Percentiles rank a stretch among this genome's conserved stretches.
Conservation (phyloP, 2,888 invertebrate species). For the Cosmorhoe ocellata region DNA sequence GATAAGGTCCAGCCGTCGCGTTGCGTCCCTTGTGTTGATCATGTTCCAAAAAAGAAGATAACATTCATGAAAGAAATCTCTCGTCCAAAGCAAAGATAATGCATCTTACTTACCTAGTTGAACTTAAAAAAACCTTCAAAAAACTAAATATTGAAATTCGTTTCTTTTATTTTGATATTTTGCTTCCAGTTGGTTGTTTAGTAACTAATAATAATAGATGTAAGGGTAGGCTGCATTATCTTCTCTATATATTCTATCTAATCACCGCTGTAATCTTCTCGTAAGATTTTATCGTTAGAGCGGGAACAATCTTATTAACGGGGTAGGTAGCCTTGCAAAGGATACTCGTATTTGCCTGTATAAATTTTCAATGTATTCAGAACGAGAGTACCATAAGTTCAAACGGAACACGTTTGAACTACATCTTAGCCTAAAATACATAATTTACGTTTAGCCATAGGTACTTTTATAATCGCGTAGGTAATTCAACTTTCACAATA, state of each 20-base stretch:
- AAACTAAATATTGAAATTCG: not conserved
- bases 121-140: constrained; percentile 7
- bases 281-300: constrained; percentile 7
- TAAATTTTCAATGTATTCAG: not conserved
- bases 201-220: too few species aligned
- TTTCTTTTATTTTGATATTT: too few species aligned
- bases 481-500: not conserved
- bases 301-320: constrained; percentile 5
- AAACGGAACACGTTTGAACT: too few species aligned
- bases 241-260: too few species aligned
- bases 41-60: constrained; percentile 26
- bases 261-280: not conserved
- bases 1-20: constrained; percentile 28
- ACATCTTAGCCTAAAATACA: too few species aligned
- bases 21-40: constrained; percentile 23
- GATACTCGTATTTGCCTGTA: not conserved
- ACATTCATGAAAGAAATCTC: constrained; percentile 25
- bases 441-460: too few species aligned
- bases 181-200: too few species aligned
- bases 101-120: constrained; percentile 2
- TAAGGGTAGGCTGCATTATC: too few species aligned
- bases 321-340: not conserved
- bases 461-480: too few species aligned
- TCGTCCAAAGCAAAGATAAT: constrained; percentile 8
- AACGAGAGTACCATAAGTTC: too few species aligned